Evolutionary conservation across 2,797 vertebrate species (phyloP).

Genomic region (Carduelis carduelis): DNA sequence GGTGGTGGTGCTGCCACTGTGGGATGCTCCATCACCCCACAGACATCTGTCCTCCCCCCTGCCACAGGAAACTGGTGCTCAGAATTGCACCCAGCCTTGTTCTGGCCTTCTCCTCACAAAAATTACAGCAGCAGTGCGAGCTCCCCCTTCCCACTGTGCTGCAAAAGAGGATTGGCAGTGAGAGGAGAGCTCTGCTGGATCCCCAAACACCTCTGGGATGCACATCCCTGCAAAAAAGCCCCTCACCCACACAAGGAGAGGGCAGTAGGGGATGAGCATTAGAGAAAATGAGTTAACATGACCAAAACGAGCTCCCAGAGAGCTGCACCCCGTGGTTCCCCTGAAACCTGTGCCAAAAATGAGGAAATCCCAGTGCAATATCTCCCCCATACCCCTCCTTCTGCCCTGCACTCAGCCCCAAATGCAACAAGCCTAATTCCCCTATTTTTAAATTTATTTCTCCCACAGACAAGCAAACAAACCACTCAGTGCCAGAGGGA

Average conservation of each 20-base stretch:
- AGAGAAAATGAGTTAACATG: background rate
- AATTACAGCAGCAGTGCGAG: background rate
- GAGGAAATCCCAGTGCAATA: background rate
- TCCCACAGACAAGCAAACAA: conserved; percentile 27
- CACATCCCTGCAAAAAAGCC: background rate
- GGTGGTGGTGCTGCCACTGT: accelerated
- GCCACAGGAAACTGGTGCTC: accelerated
- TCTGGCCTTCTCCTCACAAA: background rate
- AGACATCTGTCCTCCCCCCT: background rate
- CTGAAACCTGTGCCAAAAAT: background rate
- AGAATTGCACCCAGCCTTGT: background rate
- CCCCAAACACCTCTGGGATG: background rate
- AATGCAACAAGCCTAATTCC: background rate
- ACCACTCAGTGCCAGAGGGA: conserved; percentile 23
- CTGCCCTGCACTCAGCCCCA: background rate
- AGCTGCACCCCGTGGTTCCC: accelerated
- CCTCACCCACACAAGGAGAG: background rate
- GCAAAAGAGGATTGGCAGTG: background rate
- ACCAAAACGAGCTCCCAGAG: background rate
- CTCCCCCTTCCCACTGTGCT: background rate
- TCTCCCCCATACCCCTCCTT: background rate
- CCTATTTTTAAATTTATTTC: background rate
- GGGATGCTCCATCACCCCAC: background rate
- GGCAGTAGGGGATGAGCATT: background rate
- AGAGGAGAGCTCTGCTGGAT: background rate